A percentile compares a stretch with the other conserved stretches of the same genome.
Conservation (phyloP, 2,113 vertebrate genomes). For the Sphyrna mokarran region DNA sequence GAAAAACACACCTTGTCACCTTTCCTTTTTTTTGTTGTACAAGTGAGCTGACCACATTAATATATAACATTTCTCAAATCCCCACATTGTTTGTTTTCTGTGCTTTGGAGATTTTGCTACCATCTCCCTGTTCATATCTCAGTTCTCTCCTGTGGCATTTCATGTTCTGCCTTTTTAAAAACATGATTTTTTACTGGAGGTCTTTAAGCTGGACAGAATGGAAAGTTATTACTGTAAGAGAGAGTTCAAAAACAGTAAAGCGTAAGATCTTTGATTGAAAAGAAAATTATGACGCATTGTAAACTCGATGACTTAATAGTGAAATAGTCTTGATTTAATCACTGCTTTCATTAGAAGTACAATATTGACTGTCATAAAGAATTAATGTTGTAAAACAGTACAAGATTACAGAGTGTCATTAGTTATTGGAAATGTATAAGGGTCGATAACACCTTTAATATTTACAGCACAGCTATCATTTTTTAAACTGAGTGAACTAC, state of each 20-base stretch:
- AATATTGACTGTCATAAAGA: neutral
- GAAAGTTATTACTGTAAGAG: neutral
- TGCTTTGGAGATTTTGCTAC: no score
- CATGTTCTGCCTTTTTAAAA: neutral
- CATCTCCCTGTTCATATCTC: no score
- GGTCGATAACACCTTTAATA: neutral
- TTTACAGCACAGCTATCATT: neutral
- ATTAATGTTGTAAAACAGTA: neutral
- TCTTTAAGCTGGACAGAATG: neutral
- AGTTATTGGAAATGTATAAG: neutral
- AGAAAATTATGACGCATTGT: neutral
- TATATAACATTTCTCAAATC: no score
- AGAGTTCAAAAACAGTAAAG: neutral
- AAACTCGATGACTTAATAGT: neutral
- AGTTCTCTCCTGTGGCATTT: no score
- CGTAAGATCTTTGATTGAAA: neutral
- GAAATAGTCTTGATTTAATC: neutral
- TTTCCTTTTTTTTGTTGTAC: no score
- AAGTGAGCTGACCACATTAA: no score
- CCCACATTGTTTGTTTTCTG: no score
- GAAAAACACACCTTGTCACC: no score
- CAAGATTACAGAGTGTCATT: neutral
- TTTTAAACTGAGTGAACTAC: neutral
- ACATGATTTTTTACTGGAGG: neutral
- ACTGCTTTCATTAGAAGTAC: constrained; percentile 6